Percentiles rank a stretch among this genome's conserved stretches.
Evolutionary conservation across 2,113 vertebrate genomes (phyloP).

Genomic region (Chauna torquata): DNA sequence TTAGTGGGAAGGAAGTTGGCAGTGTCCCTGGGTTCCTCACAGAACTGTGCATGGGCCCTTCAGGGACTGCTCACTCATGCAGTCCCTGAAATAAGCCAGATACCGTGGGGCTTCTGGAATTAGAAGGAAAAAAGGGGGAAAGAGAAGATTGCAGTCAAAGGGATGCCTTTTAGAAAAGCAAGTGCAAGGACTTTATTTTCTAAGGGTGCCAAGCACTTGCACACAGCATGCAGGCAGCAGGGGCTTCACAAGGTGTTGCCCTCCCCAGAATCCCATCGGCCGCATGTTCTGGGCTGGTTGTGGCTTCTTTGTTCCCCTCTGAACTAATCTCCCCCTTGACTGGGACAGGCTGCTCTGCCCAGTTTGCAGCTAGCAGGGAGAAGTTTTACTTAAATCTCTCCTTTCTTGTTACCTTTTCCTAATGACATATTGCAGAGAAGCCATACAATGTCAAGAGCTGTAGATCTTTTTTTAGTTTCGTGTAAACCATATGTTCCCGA

Average conservation of each 20-base stretch:
- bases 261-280: background rate
- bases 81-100: background rate
- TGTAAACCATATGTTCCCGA: slow-evolving; percentile 27
- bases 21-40: background rate
- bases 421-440: background rate
- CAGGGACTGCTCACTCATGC: background rate
- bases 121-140: background rate
- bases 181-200: background rate
- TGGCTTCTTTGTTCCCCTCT: background rate
- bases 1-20: background rate
- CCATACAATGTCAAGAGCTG: slow-evolving; percentile 11
- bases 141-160: background rate
- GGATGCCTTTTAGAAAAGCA: background rate
- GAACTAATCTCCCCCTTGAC: background rate
- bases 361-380: background rate
- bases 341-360: background rate
- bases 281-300: background rate
- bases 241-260: accelerated
- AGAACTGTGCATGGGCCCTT: too few relatives aligned
- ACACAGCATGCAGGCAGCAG: background rate
- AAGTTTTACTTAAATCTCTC: slow-evolving; percentile 32
- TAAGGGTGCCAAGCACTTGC: background rate
- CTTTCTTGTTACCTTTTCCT: background rate
- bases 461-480: slow-evolving; percentile 29
- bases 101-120: background rate